These are phyloP conservation scores for Alitta virens DNA, from an alignment of 2,888 invertebrate genomes.

Conservation along the genomic window DNA sequence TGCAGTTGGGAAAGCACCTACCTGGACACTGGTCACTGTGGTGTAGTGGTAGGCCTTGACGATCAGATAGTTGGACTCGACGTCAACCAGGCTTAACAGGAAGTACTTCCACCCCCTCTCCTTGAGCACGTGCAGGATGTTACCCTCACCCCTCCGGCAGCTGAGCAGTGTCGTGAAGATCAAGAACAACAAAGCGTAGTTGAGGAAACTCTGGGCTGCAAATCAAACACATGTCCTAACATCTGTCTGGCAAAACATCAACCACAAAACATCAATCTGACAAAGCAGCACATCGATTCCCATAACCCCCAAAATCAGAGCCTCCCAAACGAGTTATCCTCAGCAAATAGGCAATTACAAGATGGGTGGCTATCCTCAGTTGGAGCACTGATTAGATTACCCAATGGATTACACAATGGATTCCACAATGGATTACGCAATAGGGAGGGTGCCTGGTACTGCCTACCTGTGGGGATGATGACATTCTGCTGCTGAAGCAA, in stretches of 20 bases:
- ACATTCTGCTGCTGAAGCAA: conserved; percentile 65
- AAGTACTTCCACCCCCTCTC: conserved; percentile 76
- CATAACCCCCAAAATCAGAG: too few species aligned
- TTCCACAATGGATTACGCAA: not conserved
- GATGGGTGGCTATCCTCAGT: not conserved
- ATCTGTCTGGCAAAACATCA: too few species aligned
- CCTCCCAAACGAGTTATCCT: too few species aligned
- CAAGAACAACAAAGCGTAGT: conserved; percentile 74
- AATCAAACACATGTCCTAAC: too few species aligned
- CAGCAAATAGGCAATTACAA: not conserved
- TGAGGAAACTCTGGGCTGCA: conserved; percentile 75
- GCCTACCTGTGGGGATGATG: conserved; percentile 69
- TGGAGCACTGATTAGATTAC: not conserved
- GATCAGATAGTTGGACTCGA: conserved; percentile 81
- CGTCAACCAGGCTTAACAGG: conserved; percentile 75
- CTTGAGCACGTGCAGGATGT: conserved; percentile 66
- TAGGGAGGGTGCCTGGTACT: not conserved
- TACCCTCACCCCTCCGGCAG: conserved; percentile 65
- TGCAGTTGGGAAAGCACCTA: too few species aligned
- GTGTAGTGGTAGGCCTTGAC: conserved; percentile 78
- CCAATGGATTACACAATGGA: not conserved
- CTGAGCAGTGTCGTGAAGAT: conserved; percentile 76
- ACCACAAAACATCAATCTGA: not conserved
- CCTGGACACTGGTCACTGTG: conserved; percentile 72
- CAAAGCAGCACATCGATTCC: too few species aligned